Evolutionary conservation across 1,140 invertebrate genomes (phyloP), one percentile per base, ranked within the genome.

Genomic region (Globodera ellingtonae): DNA sequence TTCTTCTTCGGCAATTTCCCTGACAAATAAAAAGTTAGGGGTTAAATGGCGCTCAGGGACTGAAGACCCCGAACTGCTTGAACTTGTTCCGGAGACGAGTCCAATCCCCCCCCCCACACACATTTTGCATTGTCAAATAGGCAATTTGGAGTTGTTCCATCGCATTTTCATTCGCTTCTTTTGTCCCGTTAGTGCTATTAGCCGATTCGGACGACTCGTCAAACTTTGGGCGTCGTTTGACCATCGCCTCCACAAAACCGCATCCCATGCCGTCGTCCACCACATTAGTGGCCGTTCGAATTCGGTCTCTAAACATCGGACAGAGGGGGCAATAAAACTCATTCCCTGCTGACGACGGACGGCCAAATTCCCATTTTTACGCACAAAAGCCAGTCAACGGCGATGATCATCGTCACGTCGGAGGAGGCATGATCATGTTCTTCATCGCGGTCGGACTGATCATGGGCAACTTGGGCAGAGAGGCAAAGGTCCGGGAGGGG

Each of bases 351-450:
- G 50, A 10, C 56, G 18, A 15, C 18, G 66, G 48, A n/a, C n/a
- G n/a, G n/a, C n/a, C n/a, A n/a, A n/a, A n/a, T n/a, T n/a, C n/a
- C 44, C 15, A 13, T 35, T 82, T 81, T 35, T 47, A 92, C 94
- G 94, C 91, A 97, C 95, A 98, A 91, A 50, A 98, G 91, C 96
- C 96, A 98, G 91, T 98, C 96, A 18, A 97, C 94, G n/a, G 95
- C 94, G 72, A 97, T 92, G 85, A 98, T 95, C 24, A 96, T 92
- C 15, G 94, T 94, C 21, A 97, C 93, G 89, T 97, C 95, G 89
- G 95, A 93, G n/a, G 90, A 75, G 91, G 92, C 44, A 83, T 92
- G 46, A 91, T 92, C 72, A 86, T 88, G 44, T 91, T 92, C 81
- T 92, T 90, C 79, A 91, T 91, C 62, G 89, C 89, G 0, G 90